Percentiles rank a stretch among this genome's conserved stretches.
These are phyloP conservation scores for Henicopernis longicauda DNA, from an alignment of 2,113 vertebrate genomes.

Conservation along the genomic window DNA sequence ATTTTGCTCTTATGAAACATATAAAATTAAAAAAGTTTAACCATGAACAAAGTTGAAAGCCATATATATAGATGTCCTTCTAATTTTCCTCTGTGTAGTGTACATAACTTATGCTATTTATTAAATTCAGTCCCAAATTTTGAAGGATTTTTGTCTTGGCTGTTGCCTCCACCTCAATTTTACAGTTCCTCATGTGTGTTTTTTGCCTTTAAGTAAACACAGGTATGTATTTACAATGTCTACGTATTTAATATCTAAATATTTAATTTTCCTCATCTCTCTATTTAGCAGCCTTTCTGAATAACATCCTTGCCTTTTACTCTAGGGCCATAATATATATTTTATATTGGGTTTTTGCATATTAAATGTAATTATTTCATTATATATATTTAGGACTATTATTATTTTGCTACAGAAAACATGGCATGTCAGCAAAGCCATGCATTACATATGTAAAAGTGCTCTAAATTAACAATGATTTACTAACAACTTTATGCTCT, in stretches of 20 bases:
- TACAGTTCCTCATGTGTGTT: background rate
- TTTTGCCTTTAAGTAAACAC: background rate
- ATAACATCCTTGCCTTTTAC: background rate
- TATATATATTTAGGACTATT: background rate
- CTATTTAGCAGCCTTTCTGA: background rate
- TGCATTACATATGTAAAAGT: background rate
- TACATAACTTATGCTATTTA: background rate
- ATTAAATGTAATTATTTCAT: background rate
- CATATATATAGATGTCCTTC: background rate
- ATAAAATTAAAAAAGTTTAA: background rate
- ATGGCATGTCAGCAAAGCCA: background rate
- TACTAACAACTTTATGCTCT: background rate
- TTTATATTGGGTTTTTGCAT: background rate
- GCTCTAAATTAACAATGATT: background rate
- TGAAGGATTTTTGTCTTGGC: background rate
- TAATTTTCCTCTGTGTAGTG: background rate
- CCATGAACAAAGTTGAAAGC: background rate
- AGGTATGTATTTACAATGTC: background rate
- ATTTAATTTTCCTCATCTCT: background rate
- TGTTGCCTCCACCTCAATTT: background rate
- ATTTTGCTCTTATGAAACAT: background rate
- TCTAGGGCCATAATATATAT: rapidly evolving
- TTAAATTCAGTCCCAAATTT: background rate
- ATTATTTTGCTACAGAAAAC: background rate
- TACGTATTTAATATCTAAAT: background rate